Percentiles rank a stretch among this genome's conserved stretches.
These are phyloP conservation scores for Zaprionus davidi DNA, from an alignment of 1,140 invertebrate species.

Conservation along the genomic window DNA sequence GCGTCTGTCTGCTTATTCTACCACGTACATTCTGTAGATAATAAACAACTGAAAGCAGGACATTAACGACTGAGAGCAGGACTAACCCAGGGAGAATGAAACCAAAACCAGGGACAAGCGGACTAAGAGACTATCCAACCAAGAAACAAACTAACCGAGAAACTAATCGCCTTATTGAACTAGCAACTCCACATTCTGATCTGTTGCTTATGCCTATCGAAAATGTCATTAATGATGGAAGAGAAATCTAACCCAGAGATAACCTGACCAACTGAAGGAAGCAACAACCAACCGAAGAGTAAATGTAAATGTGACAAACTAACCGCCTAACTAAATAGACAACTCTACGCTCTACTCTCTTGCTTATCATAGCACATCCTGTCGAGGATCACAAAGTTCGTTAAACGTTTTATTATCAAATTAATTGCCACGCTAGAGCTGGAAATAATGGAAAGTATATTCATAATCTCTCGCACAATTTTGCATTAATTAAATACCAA, in stretches of 20 bases:
- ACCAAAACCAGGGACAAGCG: not conserved
- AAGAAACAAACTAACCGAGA: too few species aligned
- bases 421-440: constrained; percentile 62
- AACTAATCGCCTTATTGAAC: too few species aligned
- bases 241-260: not conserved
- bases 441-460: constrained; percentile 63
- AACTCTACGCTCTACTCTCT: not conserved
- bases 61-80: not conserved
- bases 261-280: too few species aligned
- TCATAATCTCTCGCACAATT: constrained; percentile 74
- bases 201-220: too few species aligned
- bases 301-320: not conserved
- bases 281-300: not conserved
- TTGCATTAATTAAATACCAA: constrained; percentile 78
- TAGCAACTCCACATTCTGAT: too few species aligned
- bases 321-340: not conserved
- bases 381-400: constrained; percentile 15
- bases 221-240: not conserved
- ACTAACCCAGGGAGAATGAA: not conserved
- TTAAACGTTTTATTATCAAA: constrained; percentile 76
- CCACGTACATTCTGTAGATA: not conserved
- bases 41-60: not conserved
- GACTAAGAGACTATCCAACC: not conserved
- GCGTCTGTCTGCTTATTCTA: too few species aligned
- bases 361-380: not conserved